These are phyloP conservation scores for Athene noctua DNA, from an alignment of 2,113 vertebrate species.

Conservation along the genomic window DNA sequence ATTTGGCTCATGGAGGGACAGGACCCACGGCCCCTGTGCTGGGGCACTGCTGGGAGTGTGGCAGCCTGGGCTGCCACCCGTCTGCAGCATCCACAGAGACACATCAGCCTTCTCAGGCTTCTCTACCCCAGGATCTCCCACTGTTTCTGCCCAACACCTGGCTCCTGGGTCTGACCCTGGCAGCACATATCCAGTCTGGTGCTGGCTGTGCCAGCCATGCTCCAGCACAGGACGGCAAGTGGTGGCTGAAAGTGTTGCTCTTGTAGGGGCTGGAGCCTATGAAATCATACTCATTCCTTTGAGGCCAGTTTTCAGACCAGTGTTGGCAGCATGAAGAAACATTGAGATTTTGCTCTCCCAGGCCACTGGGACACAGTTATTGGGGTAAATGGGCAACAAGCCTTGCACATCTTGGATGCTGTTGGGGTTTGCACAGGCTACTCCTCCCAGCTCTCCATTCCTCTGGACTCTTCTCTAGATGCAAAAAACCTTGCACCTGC, in stretches of 20 bases:
- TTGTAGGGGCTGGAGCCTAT: neutral
- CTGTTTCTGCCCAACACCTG: neutral
- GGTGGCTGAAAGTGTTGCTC: fast-evolving
- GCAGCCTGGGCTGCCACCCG: neutral
- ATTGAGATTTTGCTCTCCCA: neutral
- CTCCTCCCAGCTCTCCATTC: neutral
- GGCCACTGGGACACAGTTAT: neutral
- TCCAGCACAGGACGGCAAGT: fast-evolving
- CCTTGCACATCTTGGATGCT: neutral
- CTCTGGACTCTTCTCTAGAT: neutral
- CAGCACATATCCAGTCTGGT: neutral
- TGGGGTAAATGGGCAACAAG: neutral
- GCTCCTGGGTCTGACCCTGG: neutral
- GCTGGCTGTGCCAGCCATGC: neutral
- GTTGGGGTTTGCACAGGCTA: neutral
- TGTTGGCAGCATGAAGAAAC: neutral
- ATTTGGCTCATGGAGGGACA: neutral
- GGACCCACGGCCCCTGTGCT: fast-evolving
- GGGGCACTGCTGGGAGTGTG: too few species aligned
- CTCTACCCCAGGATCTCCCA: neutral
- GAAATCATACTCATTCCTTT: neutral
- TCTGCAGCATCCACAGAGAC: neutral
- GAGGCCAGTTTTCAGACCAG: neutral
- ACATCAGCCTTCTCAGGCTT: neutral
- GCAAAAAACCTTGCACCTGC: neutral